Conservation (phyloP, 2,888 invertebrate species). For the Ophion ellenae region DNA sequence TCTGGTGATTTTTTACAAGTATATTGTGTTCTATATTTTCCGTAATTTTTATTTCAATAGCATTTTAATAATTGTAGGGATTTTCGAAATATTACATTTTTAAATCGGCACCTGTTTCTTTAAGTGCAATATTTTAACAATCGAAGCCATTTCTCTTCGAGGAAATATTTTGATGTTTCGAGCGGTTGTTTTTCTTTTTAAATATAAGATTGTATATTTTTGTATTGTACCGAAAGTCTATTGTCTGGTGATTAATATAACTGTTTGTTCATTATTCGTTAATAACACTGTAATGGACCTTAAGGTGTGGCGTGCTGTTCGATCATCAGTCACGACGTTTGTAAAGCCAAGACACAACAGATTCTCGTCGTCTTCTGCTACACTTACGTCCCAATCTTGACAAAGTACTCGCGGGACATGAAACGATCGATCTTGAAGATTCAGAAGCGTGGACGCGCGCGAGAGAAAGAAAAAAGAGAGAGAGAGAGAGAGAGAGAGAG, state of each 20-base stretch:
- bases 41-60: no score
- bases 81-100: no score
- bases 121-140: no score
- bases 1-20: no score
- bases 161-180: background rate
- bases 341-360: conserved; percentile 51
- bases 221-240: background rate
- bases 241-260: background rate
- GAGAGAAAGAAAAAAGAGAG: conserved; percentile 8
- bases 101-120: no score
- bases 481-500: background rate
- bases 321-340: conserved; percentile 55
- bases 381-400: conserved; percentile 61
- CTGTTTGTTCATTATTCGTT: background rate
- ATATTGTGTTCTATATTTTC: no score
- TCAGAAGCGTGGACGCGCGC: conserved; percentile 16
- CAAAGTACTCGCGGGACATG: conserved; percentile 34
- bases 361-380: conserved; percentile 52
- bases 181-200: background rate
- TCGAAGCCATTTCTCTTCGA: background rate
- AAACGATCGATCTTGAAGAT: conserved; percentile 54
- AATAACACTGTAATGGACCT: background rate
- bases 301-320: conserved; percentile 1
- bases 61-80: no score
- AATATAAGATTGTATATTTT: background rate